A percentile compares a stretch with the other conserved stretches of the same genome.
These are phyloP conservation scores for Eurytoma adleriae DNA, from an alignment of 2,888 invertebrate species.

Conservation along the genomic window DNA sequence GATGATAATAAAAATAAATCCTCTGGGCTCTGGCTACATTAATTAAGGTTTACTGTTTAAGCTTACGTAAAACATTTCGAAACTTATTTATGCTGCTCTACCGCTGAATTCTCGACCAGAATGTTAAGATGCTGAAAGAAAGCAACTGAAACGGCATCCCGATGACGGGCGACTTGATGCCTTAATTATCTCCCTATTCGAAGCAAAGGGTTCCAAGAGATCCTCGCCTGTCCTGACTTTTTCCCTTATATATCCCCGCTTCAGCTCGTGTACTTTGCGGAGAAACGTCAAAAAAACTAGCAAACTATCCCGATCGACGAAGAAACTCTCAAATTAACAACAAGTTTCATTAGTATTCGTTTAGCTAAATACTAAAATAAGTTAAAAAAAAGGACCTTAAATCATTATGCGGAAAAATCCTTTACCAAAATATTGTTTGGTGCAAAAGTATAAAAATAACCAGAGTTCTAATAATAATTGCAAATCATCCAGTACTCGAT, in stretches of 20 bases:
- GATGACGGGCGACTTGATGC: conserved; percentile 56
- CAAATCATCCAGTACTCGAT: no score
- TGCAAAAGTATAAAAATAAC: no score
- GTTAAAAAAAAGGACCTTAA: no score
- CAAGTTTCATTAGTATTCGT: no score
- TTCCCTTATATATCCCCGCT: conserved; percentile 24
- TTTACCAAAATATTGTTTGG: no score
- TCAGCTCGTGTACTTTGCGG: conserved; percentile 7
- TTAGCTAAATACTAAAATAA: no score
- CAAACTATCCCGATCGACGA: conserved; percentile 15
- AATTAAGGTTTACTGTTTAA: no score
- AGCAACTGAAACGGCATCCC: not conserved
- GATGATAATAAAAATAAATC: no score
- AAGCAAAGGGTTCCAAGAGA: conserved; percentile 29
- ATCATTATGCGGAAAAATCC: no score
- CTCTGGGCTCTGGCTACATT: no score
- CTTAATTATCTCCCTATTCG: conserved; percentile 62
- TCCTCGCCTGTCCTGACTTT: conserved; percentile 23
- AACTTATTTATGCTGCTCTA: not conserved
- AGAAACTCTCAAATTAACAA: not conserved
- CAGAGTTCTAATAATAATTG: no score
- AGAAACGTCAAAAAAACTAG: conserved; percentile 8
- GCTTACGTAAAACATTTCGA: no score
- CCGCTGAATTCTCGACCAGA: not conserved
- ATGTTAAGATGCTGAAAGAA: not conserved